Base-by-base conservation (phyloP, 2,113 vertebrate species). In the Myrmecophaga tridactyla region DNA sequence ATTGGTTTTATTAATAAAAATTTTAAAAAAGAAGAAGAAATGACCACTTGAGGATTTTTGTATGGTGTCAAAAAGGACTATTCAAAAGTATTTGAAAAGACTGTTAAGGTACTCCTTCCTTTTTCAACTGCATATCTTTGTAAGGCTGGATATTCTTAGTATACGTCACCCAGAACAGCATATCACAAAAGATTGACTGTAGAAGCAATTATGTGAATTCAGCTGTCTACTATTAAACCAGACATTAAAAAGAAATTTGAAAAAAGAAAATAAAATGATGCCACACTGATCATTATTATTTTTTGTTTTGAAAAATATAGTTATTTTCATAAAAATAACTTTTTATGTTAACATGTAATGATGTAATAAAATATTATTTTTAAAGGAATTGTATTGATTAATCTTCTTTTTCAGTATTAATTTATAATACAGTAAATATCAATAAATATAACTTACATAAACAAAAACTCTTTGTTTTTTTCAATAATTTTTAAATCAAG, bases 251-350 rank as follows among this genome's bases (percentile, higher is more conserved):
- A 63, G 56, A 72, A 43, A 53, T 58, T 76, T 67, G n/a, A 51
- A 89, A 83, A 82, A 86, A 84, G 20, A 60, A 83, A 7, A 1
- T 34, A 90, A 86, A 82, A 78, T 67, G 84, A 67, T 94, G 7
- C 9, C 29, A 53, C 12, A 31, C 12, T 72, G 21, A 13, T 56
- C 17, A 17, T 69, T 65, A 17, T 36, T 65, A 17, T 36, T 34
- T 96, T 81, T 94, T 90, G 10, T 39, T 87, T 65, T 94, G 25
- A 23, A 92, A 94, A 70, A 48, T n/a, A 78, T 0, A 62, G 4
- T 58, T 67, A 67, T 82, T 75, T 78, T 73, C 6, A 69, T 25
- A 86, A 94, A 78, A 93, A n/a, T 51, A n/a, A 3, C 53, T 31
- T 77, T 92, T 56, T 81, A 72, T 73, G 18, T 78, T 93, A 73